A percentile compares a stretch with the other conserved stretches of the same genome.
phyloP scores from a whole-genome alignment of 2,113 vertebrate genomes.

The Pangasianodon hypophthalmus region DNA sequence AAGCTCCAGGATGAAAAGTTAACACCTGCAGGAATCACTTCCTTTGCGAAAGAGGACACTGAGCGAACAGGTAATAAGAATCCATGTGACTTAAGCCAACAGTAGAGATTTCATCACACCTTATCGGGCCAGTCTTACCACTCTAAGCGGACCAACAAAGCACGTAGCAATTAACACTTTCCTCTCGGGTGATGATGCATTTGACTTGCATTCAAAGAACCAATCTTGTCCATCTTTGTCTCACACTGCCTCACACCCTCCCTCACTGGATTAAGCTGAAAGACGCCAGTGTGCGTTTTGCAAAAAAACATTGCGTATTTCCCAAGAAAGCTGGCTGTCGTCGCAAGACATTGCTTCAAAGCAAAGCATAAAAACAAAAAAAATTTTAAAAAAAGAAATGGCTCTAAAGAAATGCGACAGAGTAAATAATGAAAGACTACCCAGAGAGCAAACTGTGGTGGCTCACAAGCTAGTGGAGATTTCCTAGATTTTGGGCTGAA shows the following conservation, averaged over 20 bases:
- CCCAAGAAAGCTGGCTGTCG: background rate
- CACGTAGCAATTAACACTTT: conserved; percentile 1
- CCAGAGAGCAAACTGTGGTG: background rate
- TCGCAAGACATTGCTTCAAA: background rate
- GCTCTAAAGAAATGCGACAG: background rate
- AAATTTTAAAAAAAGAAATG: background rate
- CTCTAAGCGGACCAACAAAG: conserved; percentile 23
- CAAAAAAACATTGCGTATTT: background rate
- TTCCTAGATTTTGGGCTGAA: background rate
- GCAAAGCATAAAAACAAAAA: background rate
- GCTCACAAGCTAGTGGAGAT: background rate
- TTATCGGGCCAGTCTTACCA: conserved; percentile 39
- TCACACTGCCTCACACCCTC: background rate
- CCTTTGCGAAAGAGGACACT: conserved; percentile 22
- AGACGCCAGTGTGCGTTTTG: background rate
- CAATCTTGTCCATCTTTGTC: conserved; percentile 7
- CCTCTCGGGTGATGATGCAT: conserved; percentile 9
- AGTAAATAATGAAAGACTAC: background rate
- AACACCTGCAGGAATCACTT: background rate
- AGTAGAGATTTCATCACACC: conserved; percentile 49
- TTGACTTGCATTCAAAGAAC: conserved; percentile 14
- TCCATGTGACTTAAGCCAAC: conserved; percentile 32
- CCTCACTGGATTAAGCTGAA: conserved; percentile 15
- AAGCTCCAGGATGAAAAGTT: background rate
- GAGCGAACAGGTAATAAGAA: conserved; percentile 44